Evolutionary conservation across 2,797 vertebrate genomes (phyloP).

Genomic region (Limnodromus scolopaceus): DNA sequence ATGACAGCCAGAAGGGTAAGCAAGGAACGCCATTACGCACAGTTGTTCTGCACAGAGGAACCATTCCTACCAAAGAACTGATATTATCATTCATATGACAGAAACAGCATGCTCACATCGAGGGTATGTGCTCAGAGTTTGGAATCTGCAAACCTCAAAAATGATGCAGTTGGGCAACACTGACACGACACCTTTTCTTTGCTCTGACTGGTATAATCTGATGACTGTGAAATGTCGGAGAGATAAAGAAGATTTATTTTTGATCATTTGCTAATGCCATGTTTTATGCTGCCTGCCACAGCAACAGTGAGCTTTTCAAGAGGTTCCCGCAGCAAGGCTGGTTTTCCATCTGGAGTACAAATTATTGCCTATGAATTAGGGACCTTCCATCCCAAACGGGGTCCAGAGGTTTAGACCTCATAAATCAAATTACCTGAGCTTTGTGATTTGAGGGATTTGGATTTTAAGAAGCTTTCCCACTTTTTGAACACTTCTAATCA

Average conservation of each 20-base stretch:
- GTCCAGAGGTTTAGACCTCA: neutral
- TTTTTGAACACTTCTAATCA: neutral
- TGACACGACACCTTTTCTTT: neutral
- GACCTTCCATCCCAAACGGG: neutral
- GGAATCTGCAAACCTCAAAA: neutral
- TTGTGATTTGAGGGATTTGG: neutral
- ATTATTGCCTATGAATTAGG: neutral
- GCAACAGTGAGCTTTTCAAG: neutral
- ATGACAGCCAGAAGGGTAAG: neutral
- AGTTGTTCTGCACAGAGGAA: neutral
- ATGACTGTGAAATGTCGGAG: neutral
- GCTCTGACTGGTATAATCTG: neutral
- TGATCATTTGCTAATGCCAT: neutral
- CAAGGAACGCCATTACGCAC: neutral
- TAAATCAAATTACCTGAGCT: neutral
- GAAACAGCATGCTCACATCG: accelerated
- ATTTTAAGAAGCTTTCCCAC: neutral
- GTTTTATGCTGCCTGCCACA: neutral
- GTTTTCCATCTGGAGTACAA: neutral
- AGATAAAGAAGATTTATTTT: neutral
- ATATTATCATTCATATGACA: neutral
- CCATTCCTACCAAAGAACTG: neutral
- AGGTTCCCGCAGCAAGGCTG: neutral
- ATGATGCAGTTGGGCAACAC: neutral
- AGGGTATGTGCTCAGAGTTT: neutral